These are phyloP conservation scores for Habroteleia sp. DNA, from an alignment of 2,888 invertebrate species.

Conservation along the genomic window DNA sequence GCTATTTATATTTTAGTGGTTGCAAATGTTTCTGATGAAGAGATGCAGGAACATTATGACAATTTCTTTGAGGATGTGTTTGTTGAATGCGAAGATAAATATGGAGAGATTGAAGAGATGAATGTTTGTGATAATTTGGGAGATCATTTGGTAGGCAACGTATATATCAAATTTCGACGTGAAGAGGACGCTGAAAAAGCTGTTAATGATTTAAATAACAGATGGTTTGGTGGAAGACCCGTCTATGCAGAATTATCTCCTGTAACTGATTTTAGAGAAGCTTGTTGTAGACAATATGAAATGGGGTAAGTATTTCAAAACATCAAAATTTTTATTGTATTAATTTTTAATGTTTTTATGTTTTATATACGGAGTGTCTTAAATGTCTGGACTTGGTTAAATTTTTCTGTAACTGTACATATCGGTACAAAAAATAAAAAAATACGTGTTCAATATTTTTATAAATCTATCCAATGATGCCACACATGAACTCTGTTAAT, in stretches of 20 bases:
- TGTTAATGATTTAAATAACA: slow-evolving; percentile 97
- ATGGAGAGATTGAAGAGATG: slow-evolving; percentile 99
- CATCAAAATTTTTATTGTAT: too few species aligned
- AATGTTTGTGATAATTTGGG: slow-evolving; percentile 99
- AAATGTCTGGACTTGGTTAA: too few species aligned
- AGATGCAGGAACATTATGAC: slow-evolving; percentile 99
- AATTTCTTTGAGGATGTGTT: slow-evolving; percentile 99
- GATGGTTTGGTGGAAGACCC: slow-evolving; percentile 99
- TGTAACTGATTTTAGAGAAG: slow-evolving; percentile 99
- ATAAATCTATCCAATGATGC: too few species aligned
- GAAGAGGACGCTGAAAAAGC: slow-evolving; percentile 99
- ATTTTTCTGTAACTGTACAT: too few species aligned
- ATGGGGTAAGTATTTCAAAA: slow-evolving; percentile 96
- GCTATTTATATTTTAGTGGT: slow-evolving; percentile 85
- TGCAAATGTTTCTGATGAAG: slow-evolving; percentile 97
- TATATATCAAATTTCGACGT: slow-evolving; percentile 98
- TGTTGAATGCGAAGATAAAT: slow-evolving; percentile 99
- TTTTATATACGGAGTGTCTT: too few species aligned
- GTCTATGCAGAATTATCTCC: slow-evolving; percentile 99
- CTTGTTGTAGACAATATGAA: slow-evolving; percentile 99
- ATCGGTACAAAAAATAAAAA: too few species aligned
- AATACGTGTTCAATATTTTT: too few species aligned
- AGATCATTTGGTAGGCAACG: slow-evolving; percentile 99
- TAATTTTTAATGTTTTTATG: too few species aligned
- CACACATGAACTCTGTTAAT: too few species aligned